phyloP scores from a whole-genome alignment of 2,797 vertebrate genomes.

The Valencia hispanica region DNA sequence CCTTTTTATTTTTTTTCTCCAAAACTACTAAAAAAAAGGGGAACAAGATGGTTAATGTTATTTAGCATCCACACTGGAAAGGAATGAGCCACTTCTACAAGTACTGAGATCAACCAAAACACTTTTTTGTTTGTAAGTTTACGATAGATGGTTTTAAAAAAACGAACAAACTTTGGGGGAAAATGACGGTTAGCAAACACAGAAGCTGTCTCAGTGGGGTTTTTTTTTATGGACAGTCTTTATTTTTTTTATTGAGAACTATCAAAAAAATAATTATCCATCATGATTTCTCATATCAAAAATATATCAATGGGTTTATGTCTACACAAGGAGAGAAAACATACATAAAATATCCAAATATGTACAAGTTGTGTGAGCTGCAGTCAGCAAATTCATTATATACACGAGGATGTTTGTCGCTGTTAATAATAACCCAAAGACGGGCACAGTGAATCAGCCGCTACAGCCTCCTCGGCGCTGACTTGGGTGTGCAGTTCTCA shows the following conservation, averaged over 20 bases:
- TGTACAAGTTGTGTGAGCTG: slow-evolving; percentile 80
- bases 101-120: slow-evolving; percentile 34
- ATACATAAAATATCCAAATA: slow-evolving; percentile 83
- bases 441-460: slow-evolving; percentile 37
- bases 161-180: not conserved
- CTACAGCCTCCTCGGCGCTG: slow-evolving; percentile 25
- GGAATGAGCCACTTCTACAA: slow-evolving; percentile 25
- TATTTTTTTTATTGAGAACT: slow-evolving; percentile 57
- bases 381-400: slow-evolving; percentile 79
- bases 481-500: slow-evolving; percentile 42
- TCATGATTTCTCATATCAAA: slow-evolving; percentile 82
- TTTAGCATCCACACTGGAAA: slow-evolving; percentile 16
- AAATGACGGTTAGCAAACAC: slow-evolving; percentile 28
- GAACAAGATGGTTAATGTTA: slow-evolving; percentile 27
- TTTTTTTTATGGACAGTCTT: slow-evolving; percentile 37
- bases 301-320: slow-evolving; percentile 84
- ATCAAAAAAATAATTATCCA: slow-evolving; percentile 59
- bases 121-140: slow-evolving; percentile 28
- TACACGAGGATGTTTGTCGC: slow-evolving; percentile 64
- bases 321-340: slow-evolving; percentile 79
- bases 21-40: slow-evolving; percentile 13
- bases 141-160: slow-evolving; percentile 24
- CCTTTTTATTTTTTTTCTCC: slow-evolving; percentile 16
- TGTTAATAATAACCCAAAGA: slow-evolving; percentile 33
- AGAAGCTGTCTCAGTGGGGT: slow-evolving; percentile 8